Conservation (phyloP, 1,140 invertebrate species). For the Plodia interpunctella region DNA sequence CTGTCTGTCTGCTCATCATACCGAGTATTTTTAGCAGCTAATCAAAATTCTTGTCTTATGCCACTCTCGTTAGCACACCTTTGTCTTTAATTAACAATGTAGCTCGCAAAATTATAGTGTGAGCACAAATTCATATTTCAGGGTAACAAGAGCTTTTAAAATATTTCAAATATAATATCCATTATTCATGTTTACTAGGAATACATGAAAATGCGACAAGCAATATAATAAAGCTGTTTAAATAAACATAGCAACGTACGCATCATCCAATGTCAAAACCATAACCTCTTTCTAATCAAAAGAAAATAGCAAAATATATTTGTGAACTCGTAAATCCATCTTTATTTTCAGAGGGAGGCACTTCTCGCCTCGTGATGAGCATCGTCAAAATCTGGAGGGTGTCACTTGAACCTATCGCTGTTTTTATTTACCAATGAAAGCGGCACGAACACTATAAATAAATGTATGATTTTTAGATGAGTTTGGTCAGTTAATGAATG, state of each 20-base stretch:
- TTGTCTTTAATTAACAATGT: conserved; percentile 45
- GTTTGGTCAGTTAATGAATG: neutral
- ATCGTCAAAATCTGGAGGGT: conserved; percentile 5
- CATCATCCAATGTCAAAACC: neutral
- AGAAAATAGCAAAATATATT: conserved; percentile 1
- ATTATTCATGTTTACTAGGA: neutral
- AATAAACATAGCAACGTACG: neutral
- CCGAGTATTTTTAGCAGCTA: conserved; percentile 46
- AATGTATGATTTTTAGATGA: neutral
- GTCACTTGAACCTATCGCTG: conserved; percentile 1
- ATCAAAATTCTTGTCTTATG: conserved; percentile 52
- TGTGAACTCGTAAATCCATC: neutral
- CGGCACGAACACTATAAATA: neutral
- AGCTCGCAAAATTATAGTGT: neutral
- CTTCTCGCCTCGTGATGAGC: conserved; percentile 2
- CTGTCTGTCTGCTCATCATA: conserved; percentile 26
- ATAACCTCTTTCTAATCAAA: neutral
- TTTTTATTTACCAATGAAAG: conserved; percentile 6
- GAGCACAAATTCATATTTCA: neutral
- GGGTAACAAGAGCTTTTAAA: neutral
- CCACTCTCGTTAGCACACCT: conserved; percentile 52
- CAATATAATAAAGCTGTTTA: too few relatives aligned
- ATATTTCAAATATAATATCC: neutral
- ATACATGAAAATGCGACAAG: too few relatives aligned
- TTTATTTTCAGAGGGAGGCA: conserved; percentile 3